Evolutionary conservation across 2,113 vertebrate genomes (phyloP).

Genomic region (Sinocyclocheilus rhinocerous): DNA sequence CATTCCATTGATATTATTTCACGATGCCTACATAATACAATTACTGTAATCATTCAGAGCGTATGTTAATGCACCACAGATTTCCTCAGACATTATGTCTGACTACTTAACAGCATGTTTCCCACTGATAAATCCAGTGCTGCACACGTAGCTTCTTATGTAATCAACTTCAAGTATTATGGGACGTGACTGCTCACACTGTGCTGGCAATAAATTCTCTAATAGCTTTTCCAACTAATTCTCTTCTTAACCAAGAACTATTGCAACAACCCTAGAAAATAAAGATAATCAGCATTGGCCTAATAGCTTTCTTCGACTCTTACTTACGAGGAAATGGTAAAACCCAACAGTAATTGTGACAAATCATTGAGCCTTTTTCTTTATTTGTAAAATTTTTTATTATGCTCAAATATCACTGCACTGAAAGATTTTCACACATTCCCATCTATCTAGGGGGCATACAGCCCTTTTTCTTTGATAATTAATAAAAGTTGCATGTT

Average conservation of each 20-base stretch:
- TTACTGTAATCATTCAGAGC: slow-evolving; percentile 25
- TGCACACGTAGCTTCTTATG: slow-evolving; percentile 22
- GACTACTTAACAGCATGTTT: slow-evolving; percentile 8
- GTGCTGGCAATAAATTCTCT: slow-evolving; percentile 10
- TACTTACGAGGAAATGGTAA: neutral
- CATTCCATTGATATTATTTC: slow-evolving; percentile 11
- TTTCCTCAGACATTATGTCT: slow-evolving; percentile 13
- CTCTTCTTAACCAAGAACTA: neutral
- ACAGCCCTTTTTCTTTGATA: neutral
- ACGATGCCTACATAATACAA: neutral
- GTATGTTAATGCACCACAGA: neutral
- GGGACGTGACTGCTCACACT: slow-evolving; percentile 24
- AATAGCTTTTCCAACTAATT: slow-evolving; percentile 29
- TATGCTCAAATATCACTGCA: too few species aligned
- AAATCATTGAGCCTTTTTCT: neutral
- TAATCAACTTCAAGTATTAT: slow-evolving; percentile 11
- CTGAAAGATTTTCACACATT: too few species aligned
- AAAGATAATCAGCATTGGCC: slow-evolving; percentile 37
- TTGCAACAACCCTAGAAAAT: slow-evolving; percentile 22
- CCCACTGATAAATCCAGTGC: slow-evolving; percentile 14
- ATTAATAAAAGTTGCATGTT: neutral
- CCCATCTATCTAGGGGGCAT: too few species aligned
- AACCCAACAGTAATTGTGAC: neutral
- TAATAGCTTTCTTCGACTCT: slow-evolving; percentile 32
- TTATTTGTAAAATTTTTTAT: neutral